These are phyloP conservation scores for Oceanites oceanicus DNA, from an alignment of 2,113 vertebrate species.

Conservation along the genomic window DNA sequence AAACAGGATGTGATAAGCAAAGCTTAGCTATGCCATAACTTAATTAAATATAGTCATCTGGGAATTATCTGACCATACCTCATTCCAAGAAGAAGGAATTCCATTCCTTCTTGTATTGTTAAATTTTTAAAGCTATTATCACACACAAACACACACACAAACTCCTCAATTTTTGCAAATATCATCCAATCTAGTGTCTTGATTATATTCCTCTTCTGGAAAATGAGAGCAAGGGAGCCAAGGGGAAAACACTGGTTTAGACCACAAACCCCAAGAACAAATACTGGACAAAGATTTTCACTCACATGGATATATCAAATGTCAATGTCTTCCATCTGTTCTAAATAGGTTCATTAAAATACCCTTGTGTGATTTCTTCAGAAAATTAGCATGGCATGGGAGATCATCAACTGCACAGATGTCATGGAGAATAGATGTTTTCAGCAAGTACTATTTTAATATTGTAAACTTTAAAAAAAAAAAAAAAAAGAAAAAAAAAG, in stretches of 20 bases:
- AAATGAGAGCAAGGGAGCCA: background rate
- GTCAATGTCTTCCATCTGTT: background rate
- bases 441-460: background rate
- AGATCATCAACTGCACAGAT: background rate
- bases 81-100: background rate
- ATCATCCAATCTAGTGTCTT: background rate
- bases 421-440: background rate
- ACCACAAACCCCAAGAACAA: background rate
- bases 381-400: background rate
- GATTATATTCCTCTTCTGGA: background rate
- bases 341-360: background rate
- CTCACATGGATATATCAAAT: background rate
- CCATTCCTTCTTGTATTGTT: background rate
- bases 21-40: background rate
- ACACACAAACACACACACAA: background rate
- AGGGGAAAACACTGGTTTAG: background rate
- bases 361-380: background rate
- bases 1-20: background rate
- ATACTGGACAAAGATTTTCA: background rate
- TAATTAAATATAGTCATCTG: background rate
- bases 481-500: background rate
- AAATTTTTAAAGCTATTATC: background rate
- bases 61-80: background rate
- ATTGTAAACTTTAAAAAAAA: background rate
- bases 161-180: background rate